phyloP scores from a whole-genome alignment of 2,888 invertebrate genomes.

The Byasa hedistus region DNA sequence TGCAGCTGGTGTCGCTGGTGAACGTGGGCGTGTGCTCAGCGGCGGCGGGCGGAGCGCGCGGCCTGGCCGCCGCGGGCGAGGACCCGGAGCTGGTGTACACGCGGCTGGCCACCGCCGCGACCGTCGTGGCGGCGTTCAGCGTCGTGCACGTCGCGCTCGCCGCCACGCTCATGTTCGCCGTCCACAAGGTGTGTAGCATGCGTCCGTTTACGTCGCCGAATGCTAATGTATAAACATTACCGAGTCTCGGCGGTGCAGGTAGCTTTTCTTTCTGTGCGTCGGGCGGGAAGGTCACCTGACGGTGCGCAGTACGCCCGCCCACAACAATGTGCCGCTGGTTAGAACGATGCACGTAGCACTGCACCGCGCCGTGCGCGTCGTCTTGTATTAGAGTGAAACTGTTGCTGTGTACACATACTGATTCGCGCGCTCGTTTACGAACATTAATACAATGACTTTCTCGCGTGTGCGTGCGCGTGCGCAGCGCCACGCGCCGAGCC shows the following conservation, averaged over 20 bases:
- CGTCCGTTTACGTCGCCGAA: neutral
- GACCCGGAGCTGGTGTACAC: constrained; percentile 52
- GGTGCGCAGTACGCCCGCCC: too few relatives aligned
- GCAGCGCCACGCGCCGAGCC: constrained; percentile 47
- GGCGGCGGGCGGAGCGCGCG: constrained; percentile 48
- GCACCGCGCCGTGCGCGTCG: too few relatives aligned
- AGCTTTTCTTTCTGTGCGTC: too few relatives aligned
- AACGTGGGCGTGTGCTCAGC: constrained; percentile 51
- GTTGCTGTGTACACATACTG: too few relatives aligned
- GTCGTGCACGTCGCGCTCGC: constrained; percentile 57
- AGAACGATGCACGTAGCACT: too few relatives aligned
- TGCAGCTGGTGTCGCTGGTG: constrained; percentile 50
- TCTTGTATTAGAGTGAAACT: too few relatives aligned
- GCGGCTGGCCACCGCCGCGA: constrained; percentile 46
- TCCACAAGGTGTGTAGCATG: constrained; percentile 45
- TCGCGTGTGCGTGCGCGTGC: constrained; percentile 1
- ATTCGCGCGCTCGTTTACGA: too few relatives aligned
- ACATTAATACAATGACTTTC: too few relatives aligned
- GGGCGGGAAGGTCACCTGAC: too few relatives aligned
- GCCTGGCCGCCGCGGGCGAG: constrained; percentile 46
- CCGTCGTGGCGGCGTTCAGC: constrained; percentile 45
- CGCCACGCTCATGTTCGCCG: constrained; percentile 46
- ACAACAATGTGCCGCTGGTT: too few relatives aligned
- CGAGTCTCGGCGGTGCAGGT: too few relatives aligned
- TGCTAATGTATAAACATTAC: too few relatives aligned